Conservation (phyloP, 2,113 vertebrate genomes). For the Kobus ellipsiprymnus region DNA sequence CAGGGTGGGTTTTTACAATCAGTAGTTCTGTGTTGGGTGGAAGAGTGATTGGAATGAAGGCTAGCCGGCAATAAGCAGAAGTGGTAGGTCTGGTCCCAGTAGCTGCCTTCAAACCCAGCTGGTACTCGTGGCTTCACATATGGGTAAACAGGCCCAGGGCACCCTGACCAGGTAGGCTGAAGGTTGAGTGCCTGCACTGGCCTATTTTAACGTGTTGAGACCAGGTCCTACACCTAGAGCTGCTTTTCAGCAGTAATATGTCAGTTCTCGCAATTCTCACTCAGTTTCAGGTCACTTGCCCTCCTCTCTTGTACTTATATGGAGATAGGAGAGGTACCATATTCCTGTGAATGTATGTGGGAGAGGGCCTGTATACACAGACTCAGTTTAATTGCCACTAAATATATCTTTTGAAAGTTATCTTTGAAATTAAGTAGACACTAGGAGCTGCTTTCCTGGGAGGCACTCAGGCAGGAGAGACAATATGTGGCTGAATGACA, state of each 20-base stretch:
- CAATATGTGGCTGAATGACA: neutral
- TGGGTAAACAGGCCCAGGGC: neutral
- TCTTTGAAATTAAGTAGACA: slow-evolving; percentile 5
- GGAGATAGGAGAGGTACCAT: neutral
- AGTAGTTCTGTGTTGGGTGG: neutral
- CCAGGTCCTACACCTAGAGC: neutral
- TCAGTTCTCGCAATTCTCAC: neutral
- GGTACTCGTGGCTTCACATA: neutral
- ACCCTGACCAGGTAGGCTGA: neutral
- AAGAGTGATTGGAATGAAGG: neutral
- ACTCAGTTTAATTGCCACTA: neutral
- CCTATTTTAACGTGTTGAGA: neutral
- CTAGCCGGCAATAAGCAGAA: neutral
- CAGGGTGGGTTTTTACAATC: neutral
- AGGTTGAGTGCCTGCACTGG: no score
- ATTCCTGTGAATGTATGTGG: neutral
- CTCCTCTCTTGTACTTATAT: neutral
- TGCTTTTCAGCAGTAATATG: neutral
- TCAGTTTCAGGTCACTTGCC: neutral
- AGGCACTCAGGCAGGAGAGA: neutral
- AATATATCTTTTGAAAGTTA: neutral
- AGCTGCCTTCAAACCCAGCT: neutral
- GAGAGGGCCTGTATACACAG: neutral
- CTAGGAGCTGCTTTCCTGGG: neutral
- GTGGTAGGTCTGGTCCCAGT: neutral